Base-by-base conservation (phyloP, 2,113 vertebrate species). In the Paradisaea rubra region DNA sequence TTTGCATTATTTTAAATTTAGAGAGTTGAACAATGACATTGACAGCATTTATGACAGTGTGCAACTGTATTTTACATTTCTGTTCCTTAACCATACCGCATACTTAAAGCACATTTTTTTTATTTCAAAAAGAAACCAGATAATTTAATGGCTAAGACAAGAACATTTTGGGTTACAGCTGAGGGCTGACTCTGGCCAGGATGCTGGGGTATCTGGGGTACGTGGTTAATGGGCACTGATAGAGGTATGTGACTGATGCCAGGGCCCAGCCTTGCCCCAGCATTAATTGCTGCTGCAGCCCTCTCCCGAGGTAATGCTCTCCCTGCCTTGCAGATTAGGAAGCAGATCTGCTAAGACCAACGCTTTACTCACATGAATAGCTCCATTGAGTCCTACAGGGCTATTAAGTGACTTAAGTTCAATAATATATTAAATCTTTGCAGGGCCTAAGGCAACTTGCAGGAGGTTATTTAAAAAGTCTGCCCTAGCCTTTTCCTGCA, bases 381-480 rank as follows among this genome's bases (percentile, higher is more conserved):
- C 86, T 94, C 94, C 89, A 92, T 89, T 93, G 89, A 96, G 77
- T 72, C 89, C 73, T 89, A 49, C 73, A 2, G 16, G 86, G 86
- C 73, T 96, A 91, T 89, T 93, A 86, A 89, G 59, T 22, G 86
- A 86, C 83, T 95, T 81, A 91, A 91, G 69, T 91, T 91, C 88
- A 83, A 72, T 84, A 93, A 95, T 64, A 79, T 30, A 60, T n/a
- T 79, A 95, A 95, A 91, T 61, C 89, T 97, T 96, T 87, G 73
- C 15, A 25, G 81, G 63, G 81, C 86, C 89, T 89, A 92, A 92
- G 94, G 94, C 81, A 86, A 57, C 61, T 60, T 81, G 77, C 68
- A 92, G 81, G 59, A 72, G 77, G 53, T 74, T 93, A 44, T 64
- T 89, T 44, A 30, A 81, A 64, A 92, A 89, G 49, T 12, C 86